Evolutionary conservation across 2,888 invertebrate species (phyloP).

Genomic region (Cylloceria caligata): DNA sequence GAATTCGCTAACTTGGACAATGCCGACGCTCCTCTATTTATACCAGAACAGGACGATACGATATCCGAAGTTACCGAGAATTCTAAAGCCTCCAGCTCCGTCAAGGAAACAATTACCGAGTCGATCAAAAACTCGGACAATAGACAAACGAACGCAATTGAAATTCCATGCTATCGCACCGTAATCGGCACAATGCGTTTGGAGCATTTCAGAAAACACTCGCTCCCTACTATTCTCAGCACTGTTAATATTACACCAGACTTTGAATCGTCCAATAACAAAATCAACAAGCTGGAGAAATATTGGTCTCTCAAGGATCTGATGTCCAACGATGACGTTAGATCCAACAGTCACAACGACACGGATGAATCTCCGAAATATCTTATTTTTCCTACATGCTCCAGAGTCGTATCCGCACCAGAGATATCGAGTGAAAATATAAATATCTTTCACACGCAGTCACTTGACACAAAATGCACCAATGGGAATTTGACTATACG

Average conservation of each 20-base stretch:
- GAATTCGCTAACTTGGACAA: conserved; percentile 82
- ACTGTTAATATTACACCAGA: conserved; percentile 71
- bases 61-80: conserved; percentile 40
- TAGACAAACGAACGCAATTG: conserved; percentile 18
- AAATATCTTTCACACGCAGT: conserved; percentile 68
- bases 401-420: conserved; percentile 77
- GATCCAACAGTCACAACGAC: conserved; percentile 59
- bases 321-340: conserved; percentile 72
- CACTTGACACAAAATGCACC: conserved; percentile 64
- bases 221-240: conserved; percentile 76
- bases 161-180: conserved; percentile 65
- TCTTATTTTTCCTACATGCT: conserved; percentile 76
- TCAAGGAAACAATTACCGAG: conserved; percentile 70
- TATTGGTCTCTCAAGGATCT: conserved; percentile 80
- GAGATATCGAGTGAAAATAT: conserved; percentile 74
- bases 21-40: conserved; percentile 76
- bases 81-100: conserved; percentile 52
- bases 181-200: conserved; percentile 72
- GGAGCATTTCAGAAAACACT: conserved; percentile 76
- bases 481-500: conserved; percentile 70
- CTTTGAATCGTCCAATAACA: conserved; percentile 59
- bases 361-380: conserved; percentile 71
- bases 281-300: conserved; percentile 78
- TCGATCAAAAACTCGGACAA: conserved; percentile 70
- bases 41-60: conserved; percentile 70